Evolutionary conservation across 2,797 vertebrate species (phyloP).

Genomic region (Podarcis siculus): DNA sequence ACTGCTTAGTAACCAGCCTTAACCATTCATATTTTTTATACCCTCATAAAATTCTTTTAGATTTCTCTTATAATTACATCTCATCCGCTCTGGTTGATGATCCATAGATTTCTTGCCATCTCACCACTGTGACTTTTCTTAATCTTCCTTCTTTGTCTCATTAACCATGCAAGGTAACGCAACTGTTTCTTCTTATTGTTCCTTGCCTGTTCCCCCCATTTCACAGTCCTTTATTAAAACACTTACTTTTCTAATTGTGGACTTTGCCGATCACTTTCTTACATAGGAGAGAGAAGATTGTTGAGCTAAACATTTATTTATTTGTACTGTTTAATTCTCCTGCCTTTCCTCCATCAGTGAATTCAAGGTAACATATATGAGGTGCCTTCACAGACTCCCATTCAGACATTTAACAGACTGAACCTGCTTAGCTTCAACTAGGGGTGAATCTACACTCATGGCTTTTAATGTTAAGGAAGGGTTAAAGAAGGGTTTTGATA

Average conservation of each 20-base stretch:
- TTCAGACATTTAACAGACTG: not conserved
- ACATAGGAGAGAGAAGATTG: not conserved
- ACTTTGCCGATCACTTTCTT: not conserved
- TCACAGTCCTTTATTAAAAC: constrained; percentile 2
- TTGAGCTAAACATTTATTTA: not conserved
- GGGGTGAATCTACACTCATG: too few species aligned
- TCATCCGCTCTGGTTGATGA: constrained; percentile 20
- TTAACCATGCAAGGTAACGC: constrained; percentile 9
- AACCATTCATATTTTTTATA: constrained; percentile 13
- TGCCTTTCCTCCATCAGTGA: not conserved
- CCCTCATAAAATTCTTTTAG: constrained; percentile 15
- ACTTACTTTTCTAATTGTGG: not conserved
- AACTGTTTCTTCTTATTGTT: constrained; percentile 20
- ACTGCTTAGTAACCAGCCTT: constrained; percentile 10
- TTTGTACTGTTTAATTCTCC: not conserved
- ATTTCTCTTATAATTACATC: constrained; percentile 27
- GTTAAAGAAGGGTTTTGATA: too few species aligned
- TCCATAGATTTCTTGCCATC: constrained; percentile 11
- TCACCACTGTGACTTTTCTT: not conserved
- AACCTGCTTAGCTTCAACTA: not conserved
- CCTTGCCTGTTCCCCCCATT: not conserved
- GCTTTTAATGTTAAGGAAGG: too few species aligned
- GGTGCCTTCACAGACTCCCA: not conserved
- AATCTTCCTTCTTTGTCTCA: constrained; percentile 18
- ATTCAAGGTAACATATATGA: not conserved